These are phyloP conservation scores for Syngnathus floridae DNA, from an alignment of 2,113 vertebrate genomes.

Conservation along the genomic window DNA sequence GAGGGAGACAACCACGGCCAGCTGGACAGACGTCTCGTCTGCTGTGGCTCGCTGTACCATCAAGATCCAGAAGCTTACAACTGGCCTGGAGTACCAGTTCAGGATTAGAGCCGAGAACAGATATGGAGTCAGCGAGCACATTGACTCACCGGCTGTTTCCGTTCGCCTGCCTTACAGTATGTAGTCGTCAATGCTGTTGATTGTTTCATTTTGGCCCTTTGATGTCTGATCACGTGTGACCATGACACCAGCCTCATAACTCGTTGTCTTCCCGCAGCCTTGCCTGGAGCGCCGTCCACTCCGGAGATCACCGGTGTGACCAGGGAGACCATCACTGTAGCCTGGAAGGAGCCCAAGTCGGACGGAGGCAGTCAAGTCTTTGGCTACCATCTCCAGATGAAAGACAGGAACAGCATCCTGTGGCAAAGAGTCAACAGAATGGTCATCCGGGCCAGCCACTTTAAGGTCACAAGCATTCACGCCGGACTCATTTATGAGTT, in stretches of 20 bases:
- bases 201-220: not conserved
- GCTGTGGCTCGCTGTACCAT: conserved; percentile 88
- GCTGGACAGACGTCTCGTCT: conserved; percentile 92
- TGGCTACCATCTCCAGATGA: conserved; percentile 96
- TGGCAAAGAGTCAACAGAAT: conserved; percentile 93
- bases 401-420: conserved; percentile 94
- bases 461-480: conserved; percentile 83
- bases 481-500: conserved; percentile 97
- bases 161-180: conserved; percentile 94
- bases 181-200: conserved; percentile 37
- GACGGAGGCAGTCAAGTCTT: conserved; percentile 86
- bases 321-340: conserved; percentile 82
- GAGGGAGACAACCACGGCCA: conserved; percentile 90
- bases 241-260: not conserved
- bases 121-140: conserved; percentile 93
- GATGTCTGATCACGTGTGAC: not conserved
- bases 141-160: conserved; percentile 79
- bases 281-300: conserved; percentile 83
- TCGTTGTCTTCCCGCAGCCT: conserved; percentile 65
- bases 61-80: conserved; percentile 90
- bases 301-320: conserved; percentile 86
- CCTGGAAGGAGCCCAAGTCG: conserved; percentile 90
- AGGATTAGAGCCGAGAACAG: conserved; percentile 96
- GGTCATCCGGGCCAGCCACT: conserved; percentile 90
- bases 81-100: conserved; percentile 94